Evolutionary conservation across 53 echinoderm and acorn worm species (phyloP), one percentile per base, ranked within the genome.

Genomic region (Actinopyga echinites): DNA sequence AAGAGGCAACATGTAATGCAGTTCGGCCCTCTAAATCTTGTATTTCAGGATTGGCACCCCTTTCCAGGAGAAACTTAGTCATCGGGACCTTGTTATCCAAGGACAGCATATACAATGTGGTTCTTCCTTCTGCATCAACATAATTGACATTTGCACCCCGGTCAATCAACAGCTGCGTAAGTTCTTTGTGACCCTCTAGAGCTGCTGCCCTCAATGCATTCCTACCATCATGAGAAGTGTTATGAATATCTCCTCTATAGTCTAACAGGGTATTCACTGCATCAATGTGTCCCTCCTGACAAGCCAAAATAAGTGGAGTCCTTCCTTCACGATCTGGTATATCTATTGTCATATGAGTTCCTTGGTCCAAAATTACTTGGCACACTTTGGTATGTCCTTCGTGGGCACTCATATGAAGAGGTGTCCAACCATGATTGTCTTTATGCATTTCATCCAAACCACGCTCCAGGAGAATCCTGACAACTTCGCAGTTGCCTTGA

Each of bases 401-500:
- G 71, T 92, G 92, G 69, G 94, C 92, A 86, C 95, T 91, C 99
- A 99, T 99, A 61, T 99, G 99, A 3, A 99, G 87, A 11, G 99
- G 99, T 44, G 94, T 99, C 99, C 99, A 99, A 31, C 99, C 99
- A 77, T 95, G 90, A 63, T 99, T 90, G 67, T 99, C 99, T 44
- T 91, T 90, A 58, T 99, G 99, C 99, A 99, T 99, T 68, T 99
- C 99, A 85, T 99, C 99, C 19, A 99, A 80, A 21, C 99, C 99
- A 52, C 99, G 82, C 30, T 99, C 99, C 20, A 99, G 85, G 19
- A 99, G 86, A 86, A 99, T 85, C 40, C 89, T 74, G 19, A 99
- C 99, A 63, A 99, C 89, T 40, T 99, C 99, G 49, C 87, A 86
- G 69, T 87, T 95, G 37, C 99, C 99, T 58, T 99, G 94, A 59